Conservation (phyloP, 2,113 vertebrate species). For the Coreoperca whiteheadi region DNA sequence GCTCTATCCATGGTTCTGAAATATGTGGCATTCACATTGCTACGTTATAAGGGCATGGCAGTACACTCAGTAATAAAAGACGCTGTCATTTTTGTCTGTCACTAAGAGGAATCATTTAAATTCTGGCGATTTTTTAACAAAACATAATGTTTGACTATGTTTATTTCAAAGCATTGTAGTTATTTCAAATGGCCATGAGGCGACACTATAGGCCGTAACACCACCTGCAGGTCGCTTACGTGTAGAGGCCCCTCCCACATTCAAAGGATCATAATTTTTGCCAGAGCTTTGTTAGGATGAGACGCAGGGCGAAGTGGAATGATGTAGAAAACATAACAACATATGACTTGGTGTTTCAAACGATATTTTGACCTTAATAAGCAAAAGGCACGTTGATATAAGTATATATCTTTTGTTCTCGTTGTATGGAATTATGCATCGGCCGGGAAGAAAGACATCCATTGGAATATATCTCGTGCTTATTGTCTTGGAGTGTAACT, state of each 20-base stretch:
- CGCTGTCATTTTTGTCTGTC: not conserved
- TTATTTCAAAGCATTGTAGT: conserved; percentile 49
- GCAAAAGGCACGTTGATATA: not conserved
- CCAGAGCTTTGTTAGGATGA: conserved; percentile 61
- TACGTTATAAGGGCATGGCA: not conserved
- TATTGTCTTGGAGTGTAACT: conserved; percentile 46
- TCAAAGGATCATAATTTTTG: not conserved
- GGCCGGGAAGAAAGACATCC: not conserved
- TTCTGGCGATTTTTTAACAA: not conserved
- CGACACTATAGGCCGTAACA: conserved; percentile 56
- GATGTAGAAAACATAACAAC: not conserved
- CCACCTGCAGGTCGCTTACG: not conserved
- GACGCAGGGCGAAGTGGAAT: conserved; percentile 7
- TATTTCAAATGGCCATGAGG: conserved; percentile 22
- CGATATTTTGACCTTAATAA: not conserved
- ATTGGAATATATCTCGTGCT: conserved; percentile 42
- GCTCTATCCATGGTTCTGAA: conserved; percentile 19
- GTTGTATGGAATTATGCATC: conserved; percentile 45
- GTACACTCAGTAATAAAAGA: not conserved
- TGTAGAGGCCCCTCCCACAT: conserved; percentile 48
- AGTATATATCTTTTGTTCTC: conserved; percentile 27
- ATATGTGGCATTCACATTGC: not conserved
- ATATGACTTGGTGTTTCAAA: not conserved
- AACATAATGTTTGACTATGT: not conserved
- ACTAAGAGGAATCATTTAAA: rapidly evolving